A percentile compares a stretch with the other conserved stretches of the same genome.
phyloP scores from a whole-genome alignment of 2,888 invertebrate genomes.

The Ernsta delagoae region DNA sequence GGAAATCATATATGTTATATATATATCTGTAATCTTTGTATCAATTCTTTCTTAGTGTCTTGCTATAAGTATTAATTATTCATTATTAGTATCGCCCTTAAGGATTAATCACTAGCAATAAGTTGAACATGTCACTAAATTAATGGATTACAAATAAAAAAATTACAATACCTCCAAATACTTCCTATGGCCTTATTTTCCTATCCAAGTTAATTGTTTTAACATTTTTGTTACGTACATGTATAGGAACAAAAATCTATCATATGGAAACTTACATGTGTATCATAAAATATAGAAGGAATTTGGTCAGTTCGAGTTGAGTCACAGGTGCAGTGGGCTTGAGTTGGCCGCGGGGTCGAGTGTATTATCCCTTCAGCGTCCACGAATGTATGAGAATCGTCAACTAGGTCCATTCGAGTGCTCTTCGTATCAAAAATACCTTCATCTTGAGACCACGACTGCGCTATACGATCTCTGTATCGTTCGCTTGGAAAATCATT shows the following conservation, averaged over 20 bases:
- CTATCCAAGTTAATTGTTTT: no score
- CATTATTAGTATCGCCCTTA: no score
- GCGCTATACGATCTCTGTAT: slow-evolving; percentile 67
- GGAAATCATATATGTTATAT: not conserved
- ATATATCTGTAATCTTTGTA: no score
- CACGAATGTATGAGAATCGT: slow-evolving; percentile 61
- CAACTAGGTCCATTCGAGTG: slow-evolving; percentile 64
- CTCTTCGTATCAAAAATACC: slow-evolving; percentile 64
- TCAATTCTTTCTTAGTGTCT: not conserved
- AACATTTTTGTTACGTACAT: no score
- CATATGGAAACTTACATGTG: slow-evolving; percentile 73
- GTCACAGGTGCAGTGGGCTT: slow-evolving; percentile 73
- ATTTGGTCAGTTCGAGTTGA: slow-evolving; percentile 63
- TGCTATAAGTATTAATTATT: no score
- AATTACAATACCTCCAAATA: no score
- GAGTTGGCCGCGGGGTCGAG: slow-evolving; percentile 56
- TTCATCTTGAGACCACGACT: slow-evolving; percentile 68
- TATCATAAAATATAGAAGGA: slow-evolving; percentile 74
- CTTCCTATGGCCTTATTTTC: not conserved
- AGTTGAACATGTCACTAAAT: no score
- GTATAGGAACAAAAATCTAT: not conserved
- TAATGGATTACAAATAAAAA: no score
- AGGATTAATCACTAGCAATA: no score
- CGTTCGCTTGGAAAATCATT: slow-evolving; percentile 80
- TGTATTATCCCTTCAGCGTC: slow-evolving; percentile 70